These are phyloP conservation scores for Drosophila rellima DNA, from an alignment of 2,888 invertebrate genomes.

Conservation along the genomic window DNA sequence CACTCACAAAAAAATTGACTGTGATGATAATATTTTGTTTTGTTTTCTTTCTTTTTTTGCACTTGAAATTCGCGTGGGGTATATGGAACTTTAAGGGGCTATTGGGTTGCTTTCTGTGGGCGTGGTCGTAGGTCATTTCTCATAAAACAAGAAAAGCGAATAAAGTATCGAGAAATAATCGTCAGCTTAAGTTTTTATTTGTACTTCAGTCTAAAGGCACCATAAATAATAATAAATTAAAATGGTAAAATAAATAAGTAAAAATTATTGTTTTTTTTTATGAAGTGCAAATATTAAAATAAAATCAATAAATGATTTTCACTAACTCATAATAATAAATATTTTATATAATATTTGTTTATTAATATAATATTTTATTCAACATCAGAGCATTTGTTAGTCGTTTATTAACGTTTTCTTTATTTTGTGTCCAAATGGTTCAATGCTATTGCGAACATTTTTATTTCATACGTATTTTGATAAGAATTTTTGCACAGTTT, in stretches of 20 bases:
- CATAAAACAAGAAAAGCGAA: not conserved
- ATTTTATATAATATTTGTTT: not conserved
- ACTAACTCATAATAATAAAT: no score
- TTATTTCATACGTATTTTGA: slow-evolving; percentile 19
- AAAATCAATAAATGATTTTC: no score
- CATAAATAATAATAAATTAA: not conserved
- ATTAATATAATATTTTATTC: not conserved
- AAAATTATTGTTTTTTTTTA: not conserved
- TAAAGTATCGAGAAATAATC: not conserved
- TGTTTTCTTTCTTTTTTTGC: not conserved
- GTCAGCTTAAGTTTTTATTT: not conserved
- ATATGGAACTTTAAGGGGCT: slow-evolving; percentile 26
- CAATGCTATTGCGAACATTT: slow-evolving; percentile 3
- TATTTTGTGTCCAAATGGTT: not conserved
- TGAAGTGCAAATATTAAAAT: no score
- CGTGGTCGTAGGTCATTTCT: slow-evolving; percentile 11
- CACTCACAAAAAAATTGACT: slow-evolving; percentile 49
- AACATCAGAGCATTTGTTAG: slow-evolving; percentile 5
- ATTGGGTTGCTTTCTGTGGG: slow-evolving; percentile 14
- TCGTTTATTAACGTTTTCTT: not conserved
- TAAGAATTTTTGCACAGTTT: slow-evolving; percentile 19
- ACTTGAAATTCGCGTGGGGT: slow-evolving; percentile 28
- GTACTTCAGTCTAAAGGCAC: not conserved
- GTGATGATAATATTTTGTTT: slow-evolving; percentile 53
- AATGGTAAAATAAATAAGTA: not conserved